These are phyloP conservation scores for Chromoteleia sp. DNA, from an alignment of 2,888 invertebrate species.

Conservation along the genomic window DNA sequence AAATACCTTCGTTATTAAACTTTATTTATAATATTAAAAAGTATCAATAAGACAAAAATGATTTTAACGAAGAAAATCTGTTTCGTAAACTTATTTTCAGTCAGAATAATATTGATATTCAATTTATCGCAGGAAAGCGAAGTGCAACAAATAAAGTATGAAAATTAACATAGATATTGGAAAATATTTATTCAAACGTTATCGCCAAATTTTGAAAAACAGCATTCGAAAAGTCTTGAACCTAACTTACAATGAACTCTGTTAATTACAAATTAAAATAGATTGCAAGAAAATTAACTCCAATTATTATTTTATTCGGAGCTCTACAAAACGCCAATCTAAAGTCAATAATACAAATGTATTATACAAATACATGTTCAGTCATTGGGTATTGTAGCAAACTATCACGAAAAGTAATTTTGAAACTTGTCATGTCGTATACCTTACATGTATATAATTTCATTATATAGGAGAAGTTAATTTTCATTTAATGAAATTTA, in stretches of 20 bases:
- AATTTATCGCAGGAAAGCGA: background rate
- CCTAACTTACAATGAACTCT: background rate
- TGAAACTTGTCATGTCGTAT: constrained; percentile 9
- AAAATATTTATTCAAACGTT: background rate
- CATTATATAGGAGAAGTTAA: too few species aligned
- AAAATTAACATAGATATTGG: constrained; percentile 8
- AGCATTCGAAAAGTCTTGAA: background rate
- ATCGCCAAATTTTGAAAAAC: background rate
- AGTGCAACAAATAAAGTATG: background rate
- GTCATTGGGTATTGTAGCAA: constrained; percentile 6
- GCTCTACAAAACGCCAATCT: background rate
- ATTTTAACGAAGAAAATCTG: background rate
- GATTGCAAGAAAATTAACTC: background rate
- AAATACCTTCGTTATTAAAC: constrained; percentile 24
- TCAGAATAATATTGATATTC: constrained; percentile 1
- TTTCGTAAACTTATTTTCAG: background rate
- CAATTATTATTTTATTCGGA: background rate
- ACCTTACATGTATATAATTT: too few species aligned
- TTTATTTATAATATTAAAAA: background rate
- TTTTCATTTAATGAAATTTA: too few species aligned
- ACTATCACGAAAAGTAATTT: constrained; percentile 2
- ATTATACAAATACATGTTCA: constrained; percentile 4
- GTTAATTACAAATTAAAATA: background rate
- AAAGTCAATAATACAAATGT: background rate
- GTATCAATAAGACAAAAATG: background rate